Conservation (phyloP, 2,113 vertebrate species). For the Monopterus albus region DNA sequence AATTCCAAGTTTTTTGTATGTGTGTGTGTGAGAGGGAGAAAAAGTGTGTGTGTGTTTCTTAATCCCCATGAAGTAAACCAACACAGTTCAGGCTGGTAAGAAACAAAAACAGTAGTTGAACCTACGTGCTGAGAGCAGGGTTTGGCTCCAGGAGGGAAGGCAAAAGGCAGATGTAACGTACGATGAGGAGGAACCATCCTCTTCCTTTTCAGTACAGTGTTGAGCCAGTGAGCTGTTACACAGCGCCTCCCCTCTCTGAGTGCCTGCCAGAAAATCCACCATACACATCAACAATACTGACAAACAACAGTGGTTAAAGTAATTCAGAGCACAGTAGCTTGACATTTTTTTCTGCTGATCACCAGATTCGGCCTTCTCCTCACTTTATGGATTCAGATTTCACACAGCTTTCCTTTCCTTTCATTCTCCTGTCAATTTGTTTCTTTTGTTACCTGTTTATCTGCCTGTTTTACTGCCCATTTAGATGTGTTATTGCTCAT, state of each 20-base stretch:
- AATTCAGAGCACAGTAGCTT: neutral
- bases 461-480: no score
- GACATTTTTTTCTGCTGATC: neutral
- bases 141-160: conserved; percentile 94
- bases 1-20: no score
- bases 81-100: neutral
- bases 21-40: no score
- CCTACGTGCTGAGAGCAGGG: conserved; percentile 96
- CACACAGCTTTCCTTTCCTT: no score
- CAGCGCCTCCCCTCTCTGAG: conserved; percentile 93
- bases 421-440: neutral
- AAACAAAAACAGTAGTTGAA: neutral
- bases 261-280: conserved; percentile 78
- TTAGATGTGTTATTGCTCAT: no score
- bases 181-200: conserved; percentile 94
- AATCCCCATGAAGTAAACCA: neutral
- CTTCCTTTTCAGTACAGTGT: conserved; percentile 91
- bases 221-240: conserved; percentile 97
- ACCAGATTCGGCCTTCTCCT: neutral
- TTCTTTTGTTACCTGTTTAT: neutral
- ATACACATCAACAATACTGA: neutral
- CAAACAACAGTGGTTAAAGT: neutral
- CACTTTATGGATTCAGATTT: no score
- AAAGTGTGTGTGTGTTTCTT: no score
- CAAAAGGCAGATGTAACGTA: conserved; percentile 93